Evolutionary conservation across 2,797 vertebrate genomes (phyloP).

Genomic region (Todus mexicanus): DNA sequence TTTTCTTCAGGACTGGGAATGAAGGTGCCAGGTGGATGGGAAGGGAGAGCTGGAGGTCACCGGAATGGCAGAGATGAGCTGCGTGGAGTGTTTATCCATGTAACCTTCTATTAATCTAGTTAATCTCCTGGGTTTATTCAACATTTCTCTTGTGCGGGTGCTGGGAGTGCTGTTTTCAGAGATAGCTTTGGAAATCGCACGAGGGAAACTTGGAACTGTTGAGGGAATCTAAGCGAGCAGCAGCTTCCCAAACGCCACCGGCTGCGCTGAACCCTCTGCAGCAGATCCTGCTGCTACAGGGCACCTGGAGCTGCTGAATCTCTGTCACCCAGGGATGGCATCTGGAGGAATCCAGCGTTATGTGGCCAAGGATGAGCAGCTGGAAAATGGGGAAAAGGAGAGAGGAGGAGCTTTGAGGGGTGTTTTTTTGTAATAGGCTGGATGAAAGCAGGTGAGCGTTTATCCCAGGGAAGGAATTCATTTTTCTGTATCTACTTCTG

Average conservation of each 20-base stretch:
- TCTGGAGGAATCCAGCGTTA: background rate
- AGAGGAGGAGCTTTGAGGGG: background rate
- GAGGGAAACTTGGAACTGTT: background rate
- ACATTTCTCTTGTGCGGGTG: rapidly evolving
- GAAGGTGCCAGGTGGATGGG: background rate
- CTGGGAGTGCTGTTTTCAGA: background rate
- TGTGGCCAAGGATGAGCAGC: background rate
- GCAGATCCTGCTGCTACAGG: too few species aligned
- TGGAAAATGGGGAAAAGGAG: background rate
- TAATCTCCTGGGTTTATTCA: background rate
- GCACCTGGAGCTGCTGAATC: background rate
- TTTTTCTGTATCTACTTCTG: background rate
- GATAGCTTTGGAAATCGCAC: background rate
- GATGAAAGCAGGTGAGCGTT: background rate
- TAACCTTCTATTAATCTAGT: background rate
- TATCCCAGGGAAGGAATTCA: background rate
- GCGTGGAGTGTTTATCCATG: background rate
- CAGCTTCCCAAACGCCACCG: background rate
- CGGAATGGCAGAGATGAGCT: background rate
- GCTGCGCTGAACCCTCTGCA: too few species aligned
- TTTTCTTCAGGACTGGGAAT: background rate
- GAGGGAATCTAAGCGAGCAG: background rate
- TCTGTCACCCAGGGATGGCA: too few species aligned
- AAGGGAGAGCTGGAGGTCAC: background rate
- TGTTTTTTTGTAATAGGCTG: background rate